Evolutionary conservation across 1,140 invertebrate species (phyloP).

Genomic region (Pseudachorutes palmiensis): DNA sequence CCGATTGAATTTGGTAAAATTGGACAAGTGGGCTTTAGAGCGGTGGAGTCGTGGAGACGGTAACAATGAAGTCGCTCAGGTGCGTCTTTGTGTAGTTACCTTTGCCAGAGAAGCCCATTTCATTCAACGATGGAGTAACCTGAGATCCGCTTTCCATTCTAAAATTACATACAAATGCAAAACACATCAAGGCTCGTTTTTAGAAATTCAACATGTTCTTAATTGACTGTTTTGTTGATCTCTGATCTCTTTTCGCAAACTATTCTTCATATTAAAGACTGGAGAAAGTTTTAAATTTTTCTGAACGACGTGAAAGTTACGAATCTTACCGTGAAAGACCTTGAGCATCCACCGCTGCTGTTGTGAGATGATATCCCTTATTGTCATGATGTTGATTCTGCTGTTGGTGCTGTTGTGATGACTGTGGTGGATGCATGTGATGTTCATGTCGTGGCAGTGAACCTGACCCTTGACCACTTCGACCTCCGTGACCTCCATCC

Average conservation of each 20-base stretch:
- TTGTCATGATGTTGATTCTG: slow-evolving; percentile 27
- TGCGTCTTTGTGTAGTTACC: slow-evolving; percentile 18
- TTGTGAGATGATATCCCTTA: slow-evolving; percentile 32
- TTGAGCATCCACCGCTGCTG: neutral
- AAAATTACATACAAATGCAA: slow-evolving; percentile 20
- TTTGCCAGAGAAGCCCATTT: slow-evolving; percentile 31
- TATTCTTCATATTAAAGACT: too few species aligned
- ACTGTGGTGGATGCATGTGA: slow-evolving; percentile 12
- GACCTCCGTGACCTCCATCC: slow-evolving; percentile 22
- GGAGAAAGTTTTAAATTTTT: neutral
- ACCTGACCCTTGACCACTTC: slow-evolving; percentile 12
- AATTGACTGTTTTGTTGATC: too few species aligned
- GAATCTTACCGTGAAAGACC: slow-evolving; percentile 3
- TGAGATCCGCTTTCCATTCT: slow-evolving; percentile 28
- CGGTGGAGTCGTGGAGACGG: neutral
- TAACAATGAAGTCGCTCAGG: slow-evolving; percentile 3
- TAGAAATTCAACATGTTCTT: too few species aligned
- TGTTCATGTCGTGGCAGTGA: slow-evolving; percentile 15
- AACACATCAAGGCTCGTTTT: too few species aligned
- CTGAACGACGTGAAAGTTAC: neutral
- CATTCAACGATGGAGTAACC: slow-evolving; percentile 31
- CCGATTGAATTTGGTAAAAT: neutral
- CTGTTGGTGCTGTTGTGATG: slow-evolving; percentile 25
- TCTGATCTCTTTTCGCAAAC: too few species aligned
- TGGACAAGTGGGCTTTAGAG: neutral